phyloP scores from a whole-genome alignment of 92 coral and sea anemone species.

The Diadumene lineata region DNA sequence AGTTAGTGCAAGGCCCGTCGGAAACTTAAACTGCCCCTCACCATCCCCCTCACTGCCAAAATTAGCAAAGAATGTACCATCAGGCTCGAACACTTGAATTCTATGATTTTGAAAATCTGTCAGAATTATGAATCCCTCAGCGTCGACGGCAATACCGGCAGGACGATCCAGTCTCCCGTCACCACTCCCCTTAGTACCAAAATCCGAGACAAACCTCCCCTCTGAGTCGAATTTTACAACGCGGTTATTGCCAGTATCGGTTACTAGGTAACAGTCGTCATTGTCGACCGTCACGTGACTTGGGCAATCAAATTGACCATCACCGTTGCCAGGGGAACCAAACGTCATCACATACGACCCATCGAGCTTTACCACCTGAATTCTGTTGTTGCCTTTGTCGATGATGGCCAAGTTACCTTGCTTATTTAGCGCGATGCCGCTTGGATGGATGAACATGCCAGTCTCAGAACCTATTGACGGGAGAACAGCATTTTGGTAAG shows the following conservation, averaged over 20 bases:
- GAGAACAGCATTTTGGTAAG: too few species aligned
- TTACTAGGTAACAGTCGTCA: constrained; percentile 80
- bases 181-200: constrained; percentile 73
- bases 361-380: constrained; percentile 77
- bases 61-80: constrained; percentile 71
- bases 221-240: constrained; percentile 70
- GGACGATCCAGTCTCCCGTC: constrained; percentile 84
- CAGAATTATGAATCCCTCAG: constrained; percentile 80
- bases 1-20: constrained; percentile 75
- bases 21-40: constrained; percentile 84
- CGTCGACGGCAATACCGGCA: constrained; percentile 75
- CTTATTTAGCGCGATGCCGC: constrained; percentile 74
- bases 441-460: constrained; percentile 75
- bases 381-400: constrained; percentile 87
- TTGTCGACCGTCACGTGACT: constrained; percentile 76
- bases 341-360: constrained; percentile 67
- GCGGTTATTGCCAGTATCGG: constrained; percentile 91
- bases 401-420: constrained; percentile 70
- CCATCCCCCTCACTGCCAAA: constrained; percentile 81
- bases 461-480: constrained; percentile 54
- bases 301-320: constrained; percentile 74
- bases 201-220: constrained; percentile 59
- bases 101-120: constrained; percentile 87
- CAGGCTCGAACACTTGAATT: constrained; percentile 66
- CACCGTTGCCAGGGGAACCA: constrained; percentile 74